These are phyloP conservation scores for Channa striata DNA, from an alignment of 2,797 vertebrate genomes.

Conservation along the genomic window DNA sequence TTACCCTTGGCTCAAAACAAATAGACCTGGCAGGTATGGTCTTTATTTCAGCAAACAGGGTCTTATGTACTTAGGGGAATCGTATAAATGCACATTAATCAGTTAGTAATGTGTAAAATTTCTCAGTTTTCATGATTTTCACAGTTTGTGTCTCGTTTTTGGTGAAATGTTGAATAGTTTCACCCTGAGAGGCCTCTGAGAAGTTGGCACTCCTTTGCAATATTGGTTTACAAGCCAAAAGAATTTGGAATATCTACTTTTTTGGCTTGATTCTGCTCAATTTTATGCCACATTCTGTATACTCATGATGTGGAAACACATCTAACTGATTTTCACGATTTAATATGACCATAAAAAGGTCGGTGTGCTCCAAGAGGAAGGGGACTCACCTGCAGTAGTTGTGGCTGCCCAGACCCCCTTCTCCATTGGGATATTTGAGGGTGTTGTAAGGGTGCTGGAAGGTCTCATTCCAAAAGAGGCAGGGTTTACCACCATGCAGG, in stretches of 20 bases:
- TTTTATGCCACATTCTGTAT: too few species aligned
- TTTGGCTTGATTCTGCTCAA: too few species aligned
- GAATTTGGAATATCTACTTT: too few species aligned
- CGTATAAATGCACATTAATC: not conserved
- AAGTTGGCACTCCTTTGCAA: not conserved
- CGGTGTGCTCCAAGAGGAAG: not conserved
- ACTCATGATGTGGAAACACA: too few species aligned
- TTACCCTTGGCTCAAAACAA: not conserved
- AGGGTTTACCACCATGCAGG: conserved; percentile 90
- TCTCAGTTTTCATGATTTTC: not conserved
- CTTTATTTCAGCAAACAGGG: not conserved
- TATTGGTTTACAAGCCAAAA: not conserved
- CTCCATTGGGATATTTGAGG: conserved; percentile 94
- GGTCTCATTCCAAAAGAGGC: conserved; percentile 97
- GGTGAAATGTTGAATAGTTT: not conserved
- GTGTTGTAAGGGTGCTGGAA: conserved; percentile 98
- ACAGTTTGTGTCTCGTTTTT: not conserved
- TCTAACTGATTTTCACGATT: too few species aligned
- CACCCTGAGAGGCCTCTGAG: not conserved
- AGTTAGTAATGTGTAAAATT: not conserved
- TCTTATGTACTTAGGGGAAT: not conserved
- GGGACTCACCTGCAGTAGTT: conserved; percentile 94
- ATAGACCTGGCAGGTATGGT: not conserved
- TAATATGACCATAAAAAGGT: too few species aligned
- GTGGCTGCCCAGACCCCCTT: conserved; percentile 94